These are phyloP conservation scores for Ophthalmolycus amberensis DNA, from an alignment of 2,113 vertebrate genomes.

Conservation along the genomic window DNA sequence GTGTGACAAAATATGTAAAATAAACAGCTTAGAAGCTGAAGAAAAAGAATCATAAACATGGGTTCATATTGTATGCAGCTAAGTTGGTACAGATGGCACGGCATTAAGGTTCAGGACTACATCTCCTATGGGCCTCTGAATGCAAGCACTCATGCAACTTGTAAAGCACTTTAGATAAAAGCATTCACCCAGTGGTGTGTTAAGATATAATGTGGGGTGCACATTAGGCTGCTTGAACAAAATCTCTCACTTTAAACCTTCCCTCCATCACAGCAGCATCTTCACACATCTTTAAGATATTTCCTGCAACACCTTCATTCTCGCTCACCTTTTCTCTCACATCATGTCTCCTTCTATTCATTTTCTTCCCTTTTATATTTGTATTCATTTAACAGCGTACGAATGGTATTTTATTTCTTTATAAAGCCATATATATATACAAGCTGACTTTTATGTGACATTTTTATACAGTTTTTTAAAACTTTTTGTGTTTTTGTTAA, in stretches of 20 bases:
- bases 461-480: neutral
- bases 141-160: conserved; percentile 26
- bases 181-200: conserved; percentile 16
- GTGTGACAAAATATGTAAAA: neutral
- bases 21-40: neutral
- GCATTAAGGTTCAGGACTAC: conserved; percentile 21
- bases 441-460: neutral
- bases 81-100: neutral
- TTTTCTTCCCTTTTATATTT: conserved; percentile 32
- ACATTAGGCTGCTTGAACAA: conserved; percentile 15
- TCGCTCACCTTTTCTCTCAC: conserved; percentile 21
- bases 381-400: neutral
- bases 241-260: conserved; percentile 26
- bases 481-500: neutral
- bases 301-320: neutral
- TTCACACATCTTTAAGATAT: conserved; percentile 16
- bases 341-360: neutral
- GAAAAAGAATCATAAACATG: neutral
- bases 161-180: conserved; percentile 43
- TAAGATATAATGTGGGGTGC: conserved; percentile 7
- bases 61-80: conserved; percentile 16
- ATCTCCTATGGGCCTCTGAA: conserved; percentile 19
- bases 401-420: neutral
- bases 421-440: neutral
- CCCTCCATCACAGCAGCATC: neutral